phyloP scores from a whole-genome alignment of 1,140 invertebrate species.

The Pseudomyrmex concolor region DNA sequence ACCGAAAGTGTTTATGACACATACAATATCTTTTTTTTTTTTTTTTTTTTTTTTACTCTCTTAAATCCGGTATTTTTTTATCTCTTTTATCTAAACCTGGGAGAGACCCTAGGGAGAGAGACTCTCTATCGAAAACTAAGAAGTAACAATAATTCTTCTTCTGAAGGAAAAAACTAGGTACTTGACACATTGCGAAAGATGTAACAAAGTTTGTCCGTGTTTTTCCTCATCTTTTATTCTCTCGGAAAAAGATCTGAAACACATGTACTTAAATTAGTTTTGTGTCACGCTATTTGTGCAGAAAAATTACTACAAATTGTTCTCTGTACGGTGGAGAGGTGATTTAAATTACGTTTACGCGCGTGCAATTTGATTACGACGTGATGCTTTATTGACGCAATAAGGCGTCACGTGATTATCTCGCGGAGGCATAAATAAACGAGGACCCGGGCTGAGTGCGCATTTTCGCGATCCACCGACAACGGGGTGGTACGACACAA shows the following conservation, averaged over 20 bases:
- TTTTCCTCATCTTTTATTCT: too few relatives aligned
- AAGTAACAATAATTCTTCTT: neutral
- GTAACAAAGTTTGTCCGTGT: too few relatives aligned
- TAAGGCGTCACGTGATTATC: slow-evolving; percentile 18
- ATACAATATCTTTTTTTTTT: slow-evolving; percentile 56
- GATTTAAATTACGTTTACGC: neutral
- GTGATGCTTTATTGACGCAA: neutral
- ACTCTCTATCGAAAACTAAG: neutral
- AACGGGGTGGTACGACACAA: slow-evolving; percentile 41
- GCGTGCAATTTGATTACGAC: neutral
- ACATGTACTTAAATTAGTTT: too few relatives aligned
- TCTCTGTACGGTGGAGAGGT: too few relatives aligned
- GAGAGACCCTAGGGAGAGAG: too few relatives aligned
- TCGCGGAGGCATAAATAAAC: slow-evolving; percentile 44
- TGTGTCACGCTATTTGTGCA: too few relatives aligned
- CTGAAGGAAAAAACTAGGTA: slow-evolving; percentile 20
- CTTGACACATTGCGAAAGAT: too few relatives aligned
- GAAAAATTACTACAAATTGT: too few relatives aligned
- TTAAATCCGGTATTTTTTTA: slow-evolving; percentile 7
- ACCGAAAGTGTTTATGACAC: slow-evolving; percentile 29
- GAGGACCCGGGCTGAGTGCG: slow-evolving; percentile 9
- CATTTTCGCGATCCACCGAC: slow-evolving; percentile 51
- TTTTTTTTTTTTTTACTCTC: slow-evolving; percentile 40
- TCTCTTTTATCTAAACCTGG: neutral
- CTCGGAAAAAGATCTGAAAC: too few relatives aligned